phyloP scores from a whole-genome alignment of 30 jellyfish, hydroid and myxozoan genomes.

The Aurelia aurita region DNA sequence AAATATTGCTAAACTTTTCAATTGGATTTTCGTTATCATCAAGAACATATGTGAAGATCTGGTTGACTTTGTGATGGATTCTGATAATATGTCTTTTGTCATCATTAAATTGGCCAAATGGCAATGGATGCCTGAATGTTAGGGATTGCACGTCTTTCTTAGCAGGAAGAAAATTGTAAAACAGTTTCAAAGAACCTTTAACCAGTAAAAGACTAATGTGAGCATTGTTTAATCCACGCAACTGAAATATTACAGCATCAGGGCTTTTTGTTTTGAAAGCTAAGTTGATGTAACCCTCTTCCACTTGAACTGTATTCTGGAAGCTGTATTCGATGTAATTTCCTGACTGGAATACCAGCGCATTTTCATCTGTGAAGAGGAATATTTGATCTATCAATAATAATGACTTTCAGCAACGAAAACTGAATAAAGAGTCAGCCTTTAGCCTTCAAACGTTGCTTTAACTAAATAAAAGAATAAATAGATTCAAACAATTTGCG shows the following conservation, averaged over 20 bases:
- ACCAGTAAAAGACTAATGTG: slow-evolving; percentile 49
- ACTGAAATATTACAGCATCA: slow-evolving; percentile 51
- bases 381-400: neutral
- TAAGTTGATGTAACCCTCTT: slow-evolving; percentile 65
- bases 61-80: slow-evolving; percentile 65
- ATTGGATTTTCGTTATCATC: slow-evolving; percentile 65
- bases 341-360: slow-evolving; percentile 37
- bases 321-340: slow-evolving; percentile 38
- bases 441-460: too few relatives aligned
- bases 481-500: too few relatives aligned
- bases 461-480: too few relatives aligned
- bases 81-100: slow-evolving; percentile 60
- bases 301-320: slow-evolving; percentile 50
- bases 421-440: neutral
- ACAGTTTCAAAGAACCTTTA: slow-evolving; percentile 38
- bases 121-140: slow-evolving; percentile 37
- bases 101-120: slow-evolving; percentile 62
- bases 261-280: slow-evolving; percentile 63
- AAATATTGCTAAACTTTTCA: slow-evolving; percentile 16
- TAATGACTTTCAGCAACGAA: neutral
- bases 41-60: slow-evolving; percentile 49
- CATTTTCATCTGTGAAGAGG: slow-evolving; percentile 44
- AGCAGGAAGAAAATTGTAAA: slow-evolving; percentile 45
- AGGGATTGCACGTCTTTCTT: slow-evolving; percentile 51
- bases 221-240: slow-evolving; percentile 58